Evolutionary conservation across 2,797 vertebrate species (phyloP).

Genomic region (Ara ararauna): DNA sequence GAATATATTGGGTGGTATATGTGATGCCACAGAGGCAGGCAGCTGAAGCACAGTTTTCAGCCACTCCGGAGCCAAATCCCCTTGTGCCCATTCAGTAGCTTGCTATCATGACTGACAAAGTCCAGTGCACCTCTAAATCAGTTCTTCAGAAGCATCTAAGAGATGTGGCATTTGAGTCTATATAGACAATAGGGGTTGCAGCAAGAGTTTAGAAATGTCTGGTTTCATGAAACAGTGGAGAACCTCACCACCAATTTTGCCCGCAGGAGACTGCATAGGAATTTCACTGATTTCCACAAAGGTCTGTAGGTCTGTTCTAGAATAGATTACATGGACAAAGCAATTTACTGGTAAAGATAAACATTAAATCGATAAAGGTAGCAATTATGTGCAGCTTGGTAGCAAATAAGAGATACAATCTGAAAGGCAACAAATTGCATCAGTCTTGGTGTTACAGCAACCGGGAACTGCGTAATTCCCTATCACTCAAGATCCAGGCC

Average conservation of each 20-base stretch:
- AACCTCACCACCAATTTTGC: not conserved
- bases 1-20: rapidly evolving
- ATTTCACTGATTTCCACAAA: not conserved
- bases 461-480: not conserved
- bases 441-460: not conserved
- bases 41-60: not conserved
- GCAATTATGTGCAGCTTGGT: not conserved
- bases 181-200: not conserved
- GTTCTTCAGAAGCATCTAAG: not conserved
- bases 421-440: not conserved
- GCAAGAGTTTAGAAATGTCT: not conserved
- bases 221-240: not conserved
- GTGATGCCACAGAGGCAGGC: not conserved
- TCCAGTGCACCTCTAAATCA: not conserved
- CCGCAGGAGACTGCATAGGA: not conserved
- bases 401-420: not conserved
- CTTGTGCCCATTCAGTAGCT: not conserved
- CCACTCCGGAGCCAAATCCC: not conserved
- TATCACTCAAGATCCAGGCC: not conserved
- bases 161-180: not conserved
- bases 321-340: not conserved
- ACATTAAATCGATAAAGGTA: not conserved
- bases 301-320: not conserved
- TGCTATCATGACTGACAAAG: not conserved
- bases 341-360: conserved; percentile 15